phyloP scores from a whole-genome alignment of 1,140 invertebrate species.

The Liolophura sinensis region DNA sequence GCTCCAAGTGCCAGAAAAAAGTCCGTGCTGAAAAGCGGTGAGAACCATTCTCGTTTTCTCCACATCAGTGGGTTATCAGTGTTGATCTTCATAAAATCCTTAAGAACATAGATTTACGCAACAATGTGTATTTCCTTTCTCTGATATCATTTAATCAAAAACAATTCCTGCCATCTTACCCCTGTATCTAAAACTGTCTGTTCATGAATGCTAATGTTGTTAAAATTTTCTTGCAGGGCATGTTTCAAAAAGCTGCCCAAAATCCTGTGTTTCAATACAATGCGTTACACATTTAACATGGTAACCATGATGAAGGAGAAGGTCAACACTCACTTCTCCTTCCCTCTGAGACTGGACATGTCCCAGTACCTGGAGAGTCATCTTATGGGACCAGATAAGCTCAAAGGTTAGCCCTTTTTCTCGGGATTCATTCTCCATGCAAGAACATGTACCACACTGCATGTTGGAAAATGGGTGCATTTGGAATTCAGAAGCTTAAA shows the following conservation, averaged over 20 bases:
- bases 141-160: no score
- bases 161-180: no score
- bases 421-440: no score
- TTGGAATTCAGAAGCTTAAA: no score
- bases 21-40: constrained; percentile 89
- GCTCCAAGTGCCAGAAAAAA: constrained; percentile 92
- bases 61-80: background rate
- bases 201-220: no score
- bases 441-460: no score
- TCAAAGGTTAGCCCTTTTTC: constrained; percentile 8
- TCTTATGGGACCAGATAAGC: constrained; percentile 70
- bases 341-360: constrained; percentile 91
- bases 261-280: constrained; percentile 94
- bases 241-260: constrained; percentile 93
- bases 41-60: constrained; percentile 9
- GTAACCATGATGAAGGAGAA: constrained; percentile 96
- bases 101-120: no score
- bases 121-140: no score
- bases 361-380: constrained; percentile 92
- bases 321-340: constrained; percentile 97
- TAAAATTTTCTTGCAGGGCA: constrained; percentile 66
- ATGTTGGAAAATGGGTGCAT: no score
- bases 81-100: no score
- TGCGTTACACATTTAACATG: constrained; percentile 99
- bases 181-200: no score